phyloP scores from a whole-genome alignment of 2,113 vertebrate species.

The Hemicordylus capensis region DNA sequence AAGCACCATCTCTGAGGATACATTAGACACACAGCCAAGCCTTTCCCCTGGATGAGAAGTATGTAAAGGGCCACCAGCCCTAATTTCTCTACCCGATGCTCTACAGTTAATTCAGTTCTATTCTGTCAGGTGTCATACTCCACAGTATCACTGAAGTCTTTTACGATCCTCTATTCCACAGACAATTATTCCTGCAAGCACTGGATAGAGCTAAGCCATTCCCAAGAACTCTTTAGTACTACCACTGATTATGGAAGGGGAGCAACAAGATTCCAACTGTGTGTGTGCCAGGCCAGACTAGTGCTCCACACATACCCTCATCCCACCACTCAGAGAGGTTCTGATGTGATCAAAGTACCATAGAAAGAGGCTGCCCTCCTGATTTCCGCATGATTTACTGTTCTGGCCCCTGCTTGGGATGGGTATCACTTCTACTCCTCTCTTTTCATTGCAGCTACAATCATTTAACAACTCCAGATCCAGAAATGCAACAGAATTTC shows the following conservation, averaged over 20 bases:
- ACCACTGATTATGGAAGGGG: not conserved
- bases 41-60: not conserved
- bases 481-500: not conserved
- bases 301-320: not conserved
- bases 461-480: too few relatives aligned
- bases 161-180: not conserved
- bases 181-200: not conserved
- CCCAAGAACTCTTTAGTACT: not conserved
- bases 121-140: not conserved
- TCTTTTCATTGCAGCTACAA: too few relatives aligned
- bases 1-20: not conserved
- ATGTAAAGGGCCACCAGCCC: not conserved
- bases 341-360: not conserved
- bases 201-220: not conserved
- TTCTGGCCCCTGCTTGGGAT: not conserved
- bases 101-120: not conserved
- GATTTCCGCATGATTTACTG: not conserved
- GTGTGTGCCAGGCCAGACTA: too few relatives aligned
- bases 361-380: not conserved
- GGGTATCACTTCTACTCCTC: too few relatives aligned
- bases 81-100: not conserved
- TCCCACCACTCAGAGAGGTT: not conserved
- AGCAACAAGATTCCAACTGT: too few relatives aligned
- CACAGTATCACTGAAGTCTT: not conserved
- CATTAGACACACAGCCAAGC: not conserved